Evolutionary conservation across 2,797 vertebrate species (phyloP), one percentile per base, ranked within the genome.

Genomic region (Tapera naevia): DNA sequence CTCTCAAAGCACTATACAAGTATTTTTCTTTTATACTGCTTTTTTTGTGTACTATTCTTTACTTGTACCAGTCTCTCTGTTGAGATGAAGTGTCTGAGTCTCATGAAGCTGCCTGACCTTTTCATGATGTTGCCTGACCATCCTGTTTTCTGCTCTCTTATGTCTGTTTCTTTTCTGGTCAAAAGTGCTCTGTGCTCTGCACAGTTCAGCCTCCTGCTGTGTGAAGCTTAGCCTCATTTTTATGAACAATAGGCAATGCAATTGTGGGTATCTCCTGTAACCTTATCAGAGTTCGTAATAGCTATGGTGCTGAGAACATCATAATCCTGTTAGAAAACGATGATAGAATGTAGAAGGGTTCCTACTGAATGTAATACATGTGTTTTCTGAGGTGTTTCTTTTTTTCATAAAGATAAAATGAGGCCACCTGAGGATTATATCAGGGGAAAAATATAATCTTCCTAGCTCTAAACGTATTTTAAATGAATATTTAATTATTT

Each of bases 321-420:
- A 1, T 93, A 91, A 90, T 95, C 62, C 83, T 76, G 48, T 87
- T 87, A 73, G 35, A 71, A 86, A 91, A 79, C 4, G 2, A 46
- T 79, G 78, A 88, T 90, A 80, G 91, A 93, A 80, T 71, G 58
- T 79, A 72, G 56, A 28, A 73, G 53, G 74, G 23, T 67, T 93
- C 96, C 54, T 90, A 53, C 30, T 78, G 54, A 72, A 41, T 75
- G 23, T 86, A 88, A 62, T 66, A 79, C 7, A 2, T 74, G 14
- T 24, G 24, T 5, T 1, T 2, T 86, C 94, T 93, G n/a, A 54
- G 33, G 23, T 58, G 13, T 75, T 94, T 82, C 35, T 71, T 94
- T 60, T n/a, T 64, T 67, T 88, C 28, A 19, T 24, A 37, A 79
- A 66, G 56, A 73, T 35, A 51, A 94, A 93, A 65, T 67, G 12